These are phyloP conservation scores for Silurus aristotelis DNA, from an alignment of 2,797 vertebrate species.

Conservation along the genomic window DNA sequence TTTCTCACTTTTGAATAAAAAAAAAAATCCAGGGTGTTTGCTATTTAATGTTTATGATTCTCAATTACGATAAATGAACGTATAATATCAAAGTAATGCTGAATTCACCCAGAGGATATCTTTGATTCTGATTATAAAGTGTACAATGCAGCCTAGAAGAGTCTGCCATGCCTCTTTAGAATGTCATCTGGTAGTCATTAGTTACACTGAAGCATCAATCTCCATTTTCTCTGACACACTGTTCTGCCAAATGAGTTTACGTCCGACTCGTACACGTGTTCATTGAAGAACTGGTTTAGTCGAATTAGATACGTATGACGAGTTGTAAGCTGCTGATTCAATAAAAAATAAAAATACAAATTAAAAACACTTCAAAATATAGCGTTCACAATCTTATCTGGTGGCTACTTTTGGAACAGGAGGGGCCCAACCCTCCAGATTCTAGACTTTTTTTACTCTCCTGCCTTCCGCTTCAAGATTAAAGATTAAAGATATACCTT, in stretches of 20 bases:
- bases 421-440: neutral
- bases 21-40: neutral
- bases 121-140: constrained; percentile 16
- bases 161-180: constrained; percentile 8
- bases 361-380: neutral
- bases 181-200: constrained; percentile 32
- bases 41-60: neutral
- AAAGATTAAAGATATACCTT: constrained; percentile 43
- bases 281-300: neutral
- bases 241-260: constrained; percentile 16
- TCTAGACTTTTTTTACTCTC: neutral
- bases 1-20: neutral
- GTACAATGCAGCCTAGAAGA: constrained; percentile 4
- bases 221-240: constrained; percentile 28
- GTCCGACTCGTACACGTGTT: constrained; percentile 5
- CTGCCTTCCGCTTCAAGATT: constrained; percentile 34
- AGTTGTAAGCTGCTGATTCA: neutral
- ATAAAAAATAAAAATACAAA: neutral
- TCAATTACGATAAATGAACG: neutral
- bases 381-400: constrained; percentile 8
- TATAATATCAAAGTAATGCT: neutral
- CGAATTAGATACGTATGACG: neutral
- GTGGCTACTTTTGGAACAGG: constrained; percentile 1
- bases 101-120: constrained; percentile 2
- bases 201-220: constrained; percentile 26